A percentile compares a stretch with the other conserved stretches of the same genome.
phyloP scores from a whole-genome alignment of 2,113 vertebrate genomes.

The Raja brachyura region DNA sequence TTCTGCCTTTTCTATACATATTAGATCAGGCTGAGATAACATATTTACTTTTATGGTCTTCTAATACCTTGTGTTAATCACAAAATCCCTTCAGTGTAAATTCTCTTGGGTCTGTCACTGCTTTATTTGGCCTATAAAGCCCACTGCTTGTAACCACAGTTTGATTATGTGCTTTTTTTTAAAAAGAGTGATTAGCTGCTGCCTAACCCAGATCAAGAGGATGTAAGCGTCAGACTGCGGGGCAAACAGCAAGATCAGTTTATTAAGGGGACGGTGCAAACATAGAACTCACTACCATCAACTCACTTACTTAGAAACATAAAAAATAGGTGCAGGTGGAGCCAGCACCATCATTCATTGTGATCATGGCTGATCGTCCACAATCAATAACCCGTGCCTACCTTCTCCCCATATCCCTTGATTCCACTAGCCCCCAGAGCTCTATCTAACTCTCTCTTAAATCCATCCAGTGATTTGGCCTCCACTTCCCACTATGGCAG shows the following conservation, averaged over 20 bases:
- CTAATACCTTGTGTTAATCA: not conserved
- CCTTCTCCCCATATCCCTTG: too few relatives aligned
- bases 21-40: not conserved
- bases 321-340: too few relatives aligned
- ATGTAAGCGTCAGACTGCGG: not conserved
- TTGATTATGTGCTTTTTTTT: not conserved
- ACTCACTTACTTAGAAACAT: too few relatives aligned
- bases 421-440: too few relatives aligned
- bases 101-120: not conserved
- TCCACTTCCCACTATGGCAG: too few relatives aligned
- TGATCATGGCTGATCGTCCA: too few relatives aligned
- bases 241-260: not conserved
- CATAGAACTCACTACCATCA: not conserved
- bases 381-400: too few relatives aligned
- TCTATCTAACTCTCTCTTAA: too few relatives aligned
- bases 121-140: not conserved
- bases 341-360: too few relatives aligned
- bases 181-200: not conserved
- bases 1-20: not conserved
- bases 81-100: not conserved
- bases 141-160: not conserved
- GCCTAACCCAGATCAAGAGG: not conserved
- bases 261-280: not conserved
- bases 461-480: too few relatives aligned
- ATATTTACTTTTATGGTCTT: not conserved